Evolutionary conservation across 1,140 invertebrate genomes (phyloP), one percentile per base, ranked within the genome.

Genomic region (Yoshiicerus persimilis): DNA sequence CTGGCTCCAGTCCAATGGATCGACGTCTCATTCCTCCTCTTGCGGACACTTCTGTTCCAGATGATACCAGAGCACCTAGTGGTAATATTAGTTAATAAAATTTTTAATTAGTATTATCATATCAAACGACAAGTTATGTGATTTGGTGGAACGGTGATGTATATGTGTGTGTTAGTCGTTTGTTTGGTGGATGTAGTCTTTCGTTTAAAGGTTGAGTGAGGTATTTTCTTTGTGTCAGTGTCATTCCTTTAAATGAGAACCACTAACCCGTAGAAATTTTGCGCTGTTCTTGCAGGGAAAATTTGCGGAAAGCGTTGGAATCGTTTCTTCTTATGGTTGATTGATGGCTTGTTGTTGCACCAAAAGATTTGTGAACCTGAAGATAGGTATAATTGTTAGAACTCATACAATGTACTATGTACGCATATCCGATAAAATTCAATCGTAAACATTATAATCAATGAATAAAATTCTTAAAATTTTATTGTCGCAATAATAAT

Each of bases 21-120:
- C 88, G 86, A 16, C 90, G 70, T 70, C 90, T 30, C 89, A 90
- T 89, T 36, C 90, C 90, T 36, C 90, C 90, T 38, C 88, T 66
- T 6, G 90, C 90, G 20, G 89, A 89, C 0, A 90, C 90, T 90
- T 89, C 88, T 32, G 89, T 87, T 85, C 89, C 89, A 36, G 87
- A 88, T 25, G 89, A 90, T 10, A 90, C 89, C 34, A 90, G 32
- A 20, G 89, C 89, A 38, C 89, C 89, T 88, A 84, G 13, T 16
- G 38, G 13, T 16, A 62, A 38, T 39, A 75, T 4, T 62, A 32
- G 20, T 34, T 39, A 66, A 30, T 66, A 86, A 27, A 27, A 47
- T 5, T 38, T 11, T 1, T 8, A 84, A 41, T 25, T 25, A 39
- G 39, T 39, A 13, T 84, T 84, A 11, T 41, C 4, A 32, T 30